A percentile compares a stretch with the other conserved stretches of the same genome.
phyloP scores from a whole-genome alignment of 2,113 vertebrate genomes.

The Ctenodactylus gundi region DNA sequence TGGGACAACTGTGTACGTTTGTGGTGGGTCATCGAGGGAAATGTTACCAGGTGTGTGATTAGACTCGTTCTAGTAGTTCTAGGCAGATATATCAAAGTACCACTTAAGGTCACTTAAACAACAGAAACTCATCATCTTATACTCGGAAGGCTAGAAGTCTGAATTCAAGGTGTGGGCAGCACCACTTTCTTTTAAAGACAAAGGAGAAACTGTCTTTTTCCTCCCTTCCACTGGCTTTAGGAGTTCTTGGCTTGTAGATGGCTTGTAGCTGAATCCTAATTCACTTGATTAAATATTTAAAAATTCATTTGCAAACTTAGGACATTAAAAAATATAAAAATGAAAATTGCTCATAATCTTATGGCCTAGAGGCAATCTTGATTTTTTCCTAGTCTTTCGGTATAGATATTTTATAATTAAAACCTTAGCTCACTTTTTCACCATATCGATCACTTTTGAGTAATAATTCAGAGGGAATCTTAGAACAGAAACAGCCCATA shows the following conservation, averaged over 20 bases:
- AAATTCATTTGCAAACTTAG: conserved; percentile 26
- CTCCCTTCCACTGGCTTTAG: neutral
- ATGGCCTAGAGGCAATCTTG: neutral
- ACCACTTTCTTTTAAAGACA: neutral
- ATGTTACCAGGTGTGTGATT: neutral
- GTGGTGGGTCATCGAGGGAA: neutral
- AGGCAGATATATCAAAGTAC: neutral
- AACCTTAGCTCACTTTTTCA: neutral
- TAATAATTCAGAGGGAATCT: neutral
- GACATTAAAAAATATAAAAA: conserved; percentile 18
- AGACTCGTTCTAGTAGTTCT: neutral
- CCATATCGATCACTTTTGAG: neutral
- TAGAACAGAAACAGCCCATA: neutral
- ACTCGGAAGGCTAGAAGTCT: neutral
- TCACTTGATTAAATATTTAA: neutral
- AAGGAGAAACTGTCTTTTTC: neutral
- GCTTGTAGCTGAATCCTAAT: neutral
- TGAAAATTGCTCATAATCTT: neutral
- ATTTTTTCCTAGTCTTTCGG: neutral
- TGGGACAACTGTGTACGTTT: neutral
- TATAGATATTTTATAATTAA: neutral
- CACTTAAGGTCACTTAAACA: neutral
- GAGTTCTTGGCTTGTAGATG: neutral
- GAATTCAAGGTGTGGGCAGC: neutral
- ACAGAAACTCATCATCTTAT: neutral